Percentiles rank a stretch among this genome's conserved stretches.
phyloP scores from a whole-genome alignment of 2,797 vertebrate species.

The Anomalospiza imberbis region DNA sequence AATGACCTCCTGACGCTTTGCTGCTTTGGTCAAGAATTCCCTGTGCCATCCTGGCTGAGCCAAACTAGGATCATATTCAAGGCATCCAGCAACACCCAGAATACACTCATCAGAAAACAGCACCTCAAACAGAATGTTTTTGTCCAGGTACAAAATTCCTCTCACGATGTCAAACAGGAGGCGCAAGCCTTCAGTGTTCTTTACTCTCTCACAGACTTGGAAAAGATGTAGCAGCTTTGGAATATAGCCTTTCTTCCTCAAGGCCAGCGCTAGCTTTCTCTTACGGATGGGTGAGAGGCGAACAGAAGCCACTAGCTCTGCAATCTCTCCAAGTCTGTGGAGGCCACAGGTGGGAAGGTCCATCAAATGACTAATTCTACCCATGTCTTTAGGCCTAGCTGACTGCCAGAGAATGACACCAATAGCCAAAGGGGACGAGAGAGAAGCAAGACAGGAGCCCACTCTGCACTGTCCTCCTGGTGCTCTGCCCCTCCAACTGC shows the following conservation, averaged over 20 bases:
- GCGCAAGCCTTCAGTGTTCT: conserved; percentile 91
- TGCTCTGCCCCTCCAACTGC: neutral
- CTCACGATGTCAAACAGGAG: conserved; percentile 95
- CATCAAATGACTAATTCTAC: conserved; percentile 85
- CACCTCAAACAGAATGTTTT: conserved; percentile 93
- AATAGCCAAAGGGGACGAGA: neutral
- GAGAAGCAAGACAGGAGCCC: neutral
- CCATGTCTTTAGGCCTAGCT: conserved; percentile 92
- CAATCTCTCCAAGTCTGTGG: conserved; percentile 90
- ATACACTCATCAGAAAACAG: conserved; percentile 99
- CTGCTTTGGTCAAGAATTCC: conserved; percentile 94
- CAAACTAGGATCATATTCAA: conserved; percentile 94
- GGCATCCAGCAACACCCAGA: conserved; percentile 96
- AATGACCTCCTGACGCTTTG: conserved; percentile 95
- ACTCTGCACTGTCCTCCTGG: neutral
- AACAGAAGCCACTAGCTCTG: conserved; percentile 92
- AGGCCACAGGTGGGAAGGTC: conserved; percentile 91
- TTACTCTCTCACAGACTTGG: conserved; percentile 89
- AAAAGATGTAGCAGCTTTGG: conserved; percentile 96
- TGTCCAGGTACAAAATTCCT: conserved; percentile 95
- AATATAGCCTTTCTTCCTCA: conserved; percentile 92
- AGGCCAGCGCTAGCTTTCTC: conserved; percentile 89
- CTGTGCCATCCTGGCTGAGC: conserved; percentile 91
- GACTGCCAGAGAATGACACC: conserved; percentile 84
- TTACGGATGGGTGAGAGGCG: conserved; percentile 87